A percentile compares a stretch with the other conserved stretches of the same genome.
Evolutionary conservation across 2,888 invertebrate genomes (phyloP).

Genomic region (Agonopterix arenella): DNA sequence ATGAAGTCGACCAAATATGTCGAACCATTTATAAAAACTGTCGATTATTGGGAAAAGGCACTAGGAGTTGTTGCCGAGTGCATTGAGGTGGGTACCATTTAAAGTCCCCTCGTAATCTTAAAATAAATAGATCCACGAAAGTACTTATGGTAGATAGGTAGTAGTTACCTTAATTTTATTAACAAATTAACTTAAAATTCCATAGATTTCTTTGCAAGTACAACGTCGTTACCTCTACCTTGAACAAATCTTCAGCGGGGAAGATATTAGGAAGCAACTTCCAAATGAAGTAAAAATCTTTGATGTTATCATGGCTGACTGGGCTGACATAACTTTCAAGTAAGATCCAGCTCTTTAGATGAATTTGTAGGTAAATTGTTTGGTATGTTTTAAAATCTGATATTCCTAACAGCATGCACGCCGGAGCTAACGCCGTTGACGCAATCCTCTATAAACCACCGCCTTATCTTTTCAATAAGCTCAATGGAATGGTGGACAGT

Average conservation of each 20-base stretch:
- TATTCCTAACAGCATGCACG: constrained; percentile 53
- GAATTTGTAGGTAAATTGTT: too few relatives aligned
- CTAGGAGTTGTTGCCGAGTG: constrained; percentile 89
- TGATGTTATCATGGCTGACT: constrained; percentile 82
- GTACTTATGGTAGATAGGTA: background rate
- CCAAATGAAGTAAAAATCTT: constrained; percentile 87
- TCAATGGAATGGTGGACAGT: constrained; percentile 84
- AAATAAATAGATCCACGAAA: too few relatives aligned
- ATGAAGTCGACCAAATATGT: constrained; percentile 94
- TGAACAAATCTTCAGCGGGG: constrained; percentile 92
- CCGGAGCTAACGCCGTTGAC: constrained; percentile 76
- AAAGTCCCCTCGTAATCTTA: background rate
- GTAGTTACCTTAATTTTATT: background rate
- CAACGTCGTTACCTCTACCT: constrained; percentile 92
- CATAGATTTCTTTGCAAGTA: constrained; percentile 82
- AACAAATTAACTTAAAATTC: background rate
- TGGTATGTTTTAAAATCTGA: background rate
- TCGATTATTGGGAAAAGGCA: constrained; percentile 91
- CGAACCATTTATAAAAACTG: constrained; percentile 89
- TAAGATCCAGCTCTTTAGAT: constrained; percentile 24
- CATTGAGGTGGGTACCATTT: constrained; percentile 76
- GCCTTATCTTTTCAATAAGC: constrained; percentile 79
- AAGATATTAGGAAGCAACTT: constrained; percentile 90
- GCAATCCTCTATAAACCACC: constrained; percentile 78
- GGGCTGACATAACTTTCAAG: constrained; percentile 81